Evolutionary conservation across 2,113 vertebrate genomes (phyloP), one percentile per base, ranked within the genome.

Genomic region (Pungitius pungitius): DNA sequence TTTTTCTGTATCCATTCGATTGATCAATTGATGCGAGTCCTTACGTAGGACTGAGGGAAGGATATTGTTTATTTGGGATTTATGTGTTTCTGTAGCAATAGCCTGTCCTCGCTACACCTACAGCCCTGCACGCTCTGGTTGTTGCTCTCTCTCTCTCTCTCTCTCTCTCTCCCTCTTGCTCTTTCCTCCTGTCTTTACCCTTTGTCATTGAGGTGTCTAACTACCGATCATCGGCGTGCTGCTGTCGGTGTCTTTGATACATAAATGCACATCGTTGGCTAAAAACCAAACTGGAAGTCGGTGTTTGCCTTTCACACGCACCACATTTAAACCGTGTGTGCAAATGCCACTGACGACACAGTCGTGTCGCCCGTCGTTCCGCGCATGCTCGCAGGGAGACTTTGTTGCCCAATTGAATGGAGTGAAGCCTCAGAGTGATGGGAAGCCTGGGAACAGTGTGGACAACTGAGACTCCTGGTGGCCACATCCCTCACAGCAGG

Each of bases 391-490:
- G 0, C 69, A 43, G 45, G 57, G 79, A 80, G 64, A 72, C 57
- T 64, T 69, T 78, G 75, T 75, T 83, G 27, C 63, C 72, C 78
- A 55, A 88, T 78, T 81, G 65, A 85, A 80, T 69, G 79, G 69
- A 78, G 75, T 88, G 87, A 86, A 88, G 84, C 87, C 89, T 92
- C 90, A 85, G 85, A 85, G 76, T 86, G 54, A 87, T 85, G 61
- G 68, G 87, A 86, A 88, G 84, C 87, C 89, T 92, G 90, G 84
- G 85, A 85, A 75, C 47, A 58, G 43, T 12, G 51, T 64, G 71
- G 76, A 47, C 57, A 71, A 57, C 40, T 42, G 84, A 78, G 89
- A 82, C 90, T 70, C 87, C 89, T 80, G 60, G 78, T 88, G 88
- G 91, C 14, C 52, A 52, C 20, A 61, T 12, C 20, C 33, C 63